Conservation (phyloP, 2,797 vertebrate species). For the Pseudocheirus occidentalis region DNA sequence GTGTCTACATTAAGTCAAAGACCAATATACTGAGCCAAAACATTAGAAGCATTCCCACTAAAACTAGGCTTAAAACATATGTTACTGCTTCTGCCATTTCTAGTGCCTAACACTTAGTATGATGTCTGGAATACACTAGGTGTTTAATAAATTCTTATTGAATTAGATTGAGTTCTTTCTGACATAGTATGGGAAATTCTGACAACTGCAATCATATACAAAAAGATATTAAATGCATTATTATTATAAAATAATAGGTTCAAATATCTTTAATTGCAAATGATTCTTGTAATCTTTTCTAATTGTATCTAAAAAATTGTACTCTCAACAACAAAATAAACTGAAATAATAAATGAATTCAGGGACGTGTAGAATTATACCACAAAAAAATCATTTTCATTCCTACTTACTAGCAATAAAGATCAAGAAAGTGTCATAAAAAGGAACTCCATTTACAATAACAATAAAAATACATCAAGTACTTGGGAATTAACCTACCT, state of each 20-base stretch:
- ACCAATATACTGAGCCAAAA: neutral
- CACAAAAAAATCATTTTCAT: slow-evolving; percentile 1
- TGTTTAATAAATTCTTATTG: neutral
- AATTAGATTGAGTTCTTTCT: slow-evolving; percentile 26
- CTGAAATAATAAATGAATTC: neutral
- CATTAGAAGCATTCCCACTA: neutral
- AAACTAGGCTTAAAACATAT: neutral
- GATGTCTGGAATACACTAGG: neutral
- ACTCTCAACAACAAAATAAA: neutral
- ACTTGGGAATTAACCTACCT: neutral
- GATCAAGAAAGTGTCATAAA: slow-evolving; percentile 2
- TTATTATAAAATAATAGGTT: neutral
- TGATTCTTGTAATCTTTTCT: neutral
- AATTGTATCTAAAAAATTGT: neutral
- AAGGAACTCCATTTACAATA: neutral
- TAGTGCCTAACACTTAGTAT: neutral
- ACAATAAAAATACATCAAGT: neutral
- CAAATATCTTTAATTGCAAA: neutral
- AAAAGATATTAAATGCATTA: neutral
- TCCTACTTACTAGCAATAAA: neutral
- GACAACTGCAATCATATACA: neutral
- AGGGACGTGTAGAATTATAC: neutral
- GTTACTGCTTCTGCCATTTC: neutral
- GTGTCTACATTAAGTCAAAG: neutral
- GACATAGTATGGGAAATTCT: neutral